phyloP scores from a whole-genome alignment of 1,140 invertebrate genomes.

The Bicyclus anynana region DNA sequence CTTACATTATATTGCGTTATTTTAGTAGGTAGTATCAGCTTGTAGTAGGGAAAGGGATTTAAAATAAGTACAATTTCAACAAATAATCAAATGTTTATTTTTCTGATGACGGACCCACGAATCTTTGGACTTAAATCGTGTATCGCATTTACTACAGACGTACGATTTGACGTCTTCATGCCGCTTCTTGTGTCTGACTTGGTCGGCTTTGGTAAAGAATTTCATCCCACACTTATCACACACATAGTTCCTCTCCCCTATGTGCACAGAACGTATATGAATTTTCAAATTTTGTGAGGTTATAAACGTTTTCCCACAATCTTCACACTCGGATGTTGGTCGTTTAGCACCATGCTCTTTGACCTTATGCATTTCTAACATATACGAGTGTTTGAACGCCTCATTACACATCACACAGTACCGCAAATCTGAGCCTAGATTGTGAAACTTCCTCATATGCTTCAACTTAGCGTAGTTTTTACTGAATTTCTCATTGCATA shows the following conservation, averaged over 20 bases:
- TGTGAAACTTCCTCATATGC: conserved; percentile 34
- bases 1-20: too few species aligned
- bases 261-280: conserved; percentile 34
- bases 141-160: conserved; percentile 34
- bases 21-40: too few species aligned
- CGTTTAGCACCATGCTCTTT: conserved; percentile 33
- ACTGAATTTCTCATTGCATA: conserved; percentile 31
- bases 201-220: conserved; percentile 41
- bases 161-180: conserved; percentile 35
- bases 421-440: conserved; percentile 18
- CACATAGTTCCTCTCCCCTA: conserved; percentile 19
- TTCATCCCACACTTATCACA: conserved; percentile 32
- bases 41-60: too few species aligned
- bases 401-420: conserved; percentile 36
- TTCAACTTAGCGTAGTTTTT: conserved; percentile 20
- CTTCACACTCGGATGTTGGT: background rate
- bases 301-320: background rate
- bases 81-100: conserved; percentile 24
- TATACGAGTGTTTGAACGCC: conserved; percentile 36
- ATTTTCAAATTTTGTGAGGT: background rate
- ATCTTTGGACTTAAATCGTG: conserved; percentile 41
- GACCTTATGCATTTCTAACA: conserved; percentile 36
- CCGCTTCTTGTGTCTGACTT: conserved; percentile 23
- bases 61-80: background rate
- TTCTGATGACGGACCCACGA: conserved; percentile 37